Conservation (phyloP, 1,140 invertebrate species). For the Platyura marginata region DNA sequence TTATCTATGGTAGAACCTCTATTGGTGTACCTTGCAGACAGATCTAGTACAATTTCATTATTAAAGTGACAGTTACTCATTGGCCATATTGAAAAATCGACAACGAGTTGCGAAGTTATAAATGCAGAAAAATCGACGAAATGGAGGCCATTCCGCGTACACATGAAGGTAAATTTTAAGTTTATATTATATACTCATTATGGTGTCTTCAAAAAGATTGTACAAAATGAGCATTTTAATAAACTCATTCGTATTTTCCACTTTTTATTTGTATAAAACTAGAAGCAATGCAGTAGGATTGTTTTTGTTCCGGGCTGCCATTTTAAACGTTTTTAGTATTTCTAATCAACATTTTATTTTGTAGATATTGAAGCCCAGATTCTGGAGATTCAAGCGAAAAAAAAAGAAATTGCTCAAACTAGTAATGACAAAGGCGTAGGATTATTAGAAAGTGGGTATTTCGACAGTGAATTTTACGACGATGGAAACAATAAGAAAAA, state of each 20-base stretch:
- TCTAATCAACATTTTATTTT: conserved; percentile 9
- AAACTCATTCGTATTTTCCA: background rate
- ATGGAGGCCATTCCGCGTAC: conserved; percentile 63
- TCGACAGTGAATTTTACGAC: conserved; percentile 89
- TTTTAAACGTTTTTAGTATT: background rate
- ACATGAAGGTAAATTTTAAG: conserved; percentile 45
- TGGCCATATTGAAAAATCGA: no score
- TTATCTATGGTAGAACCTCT: no score
- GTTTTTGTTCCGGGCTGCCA: background rate
- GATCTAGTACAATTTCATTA: no score
- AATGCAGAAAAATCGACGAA: conserved; percentile 3
- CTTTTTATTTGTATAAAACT: background rate
- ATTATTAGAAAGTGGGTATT: conserved; percentile 71
- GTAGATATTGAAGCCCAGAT: conserved; percentile 89
- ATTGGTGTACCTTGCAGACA: no score
- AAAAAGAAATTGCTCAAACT: conserved; percentile 53
- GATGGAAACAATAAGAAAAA: conserved; percentile 40
- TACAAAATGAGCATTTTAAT: background rate
- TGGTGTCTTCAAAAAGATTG: conserved; percentile 3
- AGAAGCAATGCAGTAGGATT: background rate
- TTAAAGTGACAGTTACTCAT: no score
- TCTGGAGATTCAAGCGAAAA: conserved; percentile 71
- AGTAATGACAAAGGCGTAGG: conserved; percentile 52
- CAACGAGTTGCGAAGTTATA: no score
- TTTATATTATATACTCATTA: conserved; percentile 7